Conservation (phyloP, 2,113 vertebrate species). For the Plectropomus leopardus region DNA sequence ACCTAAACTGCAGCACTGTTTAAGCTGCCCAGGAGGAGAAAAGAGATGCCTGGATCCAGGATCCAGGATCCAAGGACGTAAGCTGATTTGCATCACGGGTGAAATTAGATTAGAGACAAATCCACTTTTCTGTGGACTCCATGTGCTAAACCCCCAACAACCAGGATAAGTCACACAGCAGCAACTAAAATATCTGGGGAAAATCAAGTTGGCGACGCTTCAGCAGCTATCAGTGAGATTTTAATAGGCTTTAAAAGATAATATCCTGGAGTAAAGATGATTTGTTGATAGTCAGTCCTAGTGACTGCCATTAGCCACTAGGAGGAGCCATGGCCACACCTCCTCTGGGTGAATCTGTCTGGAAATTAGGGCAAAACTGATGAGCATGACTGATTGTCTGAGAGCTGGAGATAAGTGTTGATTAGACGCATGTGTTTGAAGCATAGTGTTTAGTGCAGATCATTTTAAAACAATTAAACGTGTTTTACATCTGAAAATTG, state of each 20-base stretch:
- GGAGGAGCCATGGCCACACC: constrained; percentile 76
- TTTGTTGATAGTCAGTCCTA: constrained; percentile 27
- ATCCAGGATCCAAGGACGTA: constrained; percentile 65
- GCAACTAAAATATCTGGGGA: constrained; percentile 12
- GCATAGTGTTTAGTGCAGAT: not conserved
- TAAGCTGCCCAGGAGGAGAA: constrained; percentile 59
- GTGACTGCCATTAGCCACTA: constrained; percentile 67
- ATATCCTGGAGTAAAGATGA: constrained; percentile 25
- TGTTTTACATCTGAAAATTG: constrained; percentile 17
- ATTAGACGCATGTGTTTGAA: not conserved
- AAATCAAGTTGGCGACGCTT: constrained; percentile 22
- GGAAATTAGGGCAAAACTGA: constrained; percentile 46
- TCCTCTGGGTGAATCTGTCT: constrained; percentile 8
- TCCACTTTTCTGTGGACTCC: constrained; percentile 74
- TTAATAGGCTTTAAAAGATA: constrained; percentile 44
- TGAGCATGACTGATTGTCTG: constrained; percentile 20
- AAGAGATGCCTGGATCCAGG: constrained; percentile 55
- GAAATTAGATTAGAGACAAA: constrained; percentile 82
- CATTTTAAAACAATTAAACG: constrained; percentile 13
- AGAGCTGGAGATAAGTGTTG: not conserved
- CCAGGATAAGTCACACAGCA: constrained; percentile 39
- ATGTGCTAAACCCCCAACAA: constrained; percentile 54
- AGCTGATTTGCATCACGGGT: constrained; percentile 79
- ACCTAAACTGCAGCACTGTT: constrained; percentile 43
- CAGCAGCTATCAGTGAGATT: constrained; percentile 3